Percentiles rank a stretch among this genome's conserved stretches.
Evolutionary conservation across 2,888 invertebrate species (phyloP).

Genomic region (Nesidiocoris tenuis): DNA sequence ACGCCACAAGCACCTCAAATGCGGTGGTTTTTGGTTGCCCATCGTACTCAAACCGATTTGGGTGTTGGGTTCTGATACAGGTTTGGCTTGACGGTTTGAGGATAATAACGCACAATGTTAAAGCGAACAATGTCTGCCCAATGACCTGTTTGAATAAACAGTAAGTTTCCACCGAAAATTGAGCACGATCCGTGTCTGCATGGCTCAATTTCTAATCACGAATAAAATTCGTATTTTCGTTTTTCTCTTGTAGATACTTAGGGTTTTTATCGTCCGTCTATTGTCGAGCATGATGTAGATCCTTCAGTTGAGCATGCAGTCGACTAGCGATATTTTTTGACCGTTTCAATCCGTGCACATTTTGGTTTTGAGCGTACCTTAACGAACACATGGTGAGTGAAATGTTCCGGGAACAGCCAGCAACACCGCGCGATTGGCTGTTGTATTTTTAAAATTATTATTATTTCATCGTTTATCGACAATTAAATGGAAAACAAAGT

Average conservation of each 20-base stretch:
- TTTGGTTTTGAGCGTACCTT: too few species aligned
- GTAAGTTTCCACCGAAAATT: constrained; percentile 69
- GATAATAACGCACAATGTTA: constrained; percentile 95
- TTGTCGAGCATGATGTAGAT: not conserved
- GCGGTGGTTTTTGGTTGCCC: not conserved
- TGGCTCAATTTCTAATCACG: constrained; percentile 13
- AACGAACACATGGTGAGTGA: too few species aligned
- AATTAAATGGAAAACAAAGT: too few species aligned
- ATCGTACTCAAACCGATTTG: constrained; percentile 4
- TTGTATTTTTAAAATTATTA: too few species aligned
- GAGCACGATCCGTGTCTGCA: constrained; percentile 39
- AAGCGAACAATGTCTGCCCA: constrained; percentile 98
- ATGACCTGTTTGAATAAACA: constrained; percentile 99
- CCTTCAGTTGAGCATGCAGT: not conserved
- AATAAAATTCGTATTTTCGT: not conserved
- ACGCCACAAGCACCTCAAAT: not conserved
- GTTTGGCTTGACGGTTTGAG: constrained; percentile 94
- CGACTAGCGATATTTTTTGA: not conserved
- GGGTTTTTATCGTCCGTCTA: not conserved
- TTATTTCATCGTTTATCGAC: too few species aligned
- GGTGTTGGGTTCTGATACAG: constrained; percentile 58
- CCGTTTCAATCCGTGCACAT: too few species aligned
- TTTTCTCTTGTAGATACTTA: not conserved
- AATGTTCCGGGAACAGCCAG: too few species aligned
- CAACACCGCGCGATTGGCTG: too few species aligned